phyloP scores from a whole-genome alignment of 2,888 invertebrate genomes.

The Drosophila kokeensis region DNA sequence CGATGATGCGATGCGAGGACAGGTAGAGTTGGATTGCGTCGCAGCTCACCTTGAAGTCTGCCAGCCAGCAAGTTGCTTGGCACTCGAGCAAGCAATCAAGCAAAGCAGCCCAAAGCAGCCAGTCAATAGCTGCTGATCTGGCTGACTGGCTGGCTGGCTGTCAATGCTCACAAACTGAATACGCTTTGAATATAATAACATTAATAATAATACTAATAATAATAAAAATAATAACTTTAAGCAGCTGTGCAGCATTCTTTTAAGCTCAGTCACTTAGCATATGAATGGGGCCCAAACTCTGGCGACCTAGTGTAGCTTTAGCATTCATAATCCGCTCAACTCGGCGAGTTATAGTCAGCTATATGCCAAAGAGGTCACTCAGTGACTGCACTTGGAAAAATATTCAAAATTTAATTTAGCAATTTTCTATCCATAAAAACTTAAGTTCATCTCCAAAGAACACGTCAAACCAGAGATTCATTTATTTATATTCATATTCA shows the following conservation, averaged over 20 bases:
- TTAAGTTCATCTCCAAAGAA: neutral
- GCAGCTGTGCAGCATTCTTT: slow-evolving; percentile 15
- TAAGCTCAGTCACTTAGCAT: slow-evolving; percentile 23
- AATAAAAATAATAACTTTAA: slow-evolving; percentile 1
- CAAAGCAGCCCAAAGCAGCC: slow-evolving; percentile 50
- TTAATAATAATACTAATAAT: neutral
- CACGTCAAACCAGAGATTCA: neutral
- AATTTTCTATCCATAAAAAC: neutral
- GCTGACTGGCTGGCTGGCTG: neutral
- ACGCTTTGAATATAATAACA: slow-evolving; percentile 16
- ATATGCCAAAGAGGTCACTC: slow-evolving; percentile 42
- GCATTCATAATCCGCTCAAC: slow-evolving; percentile 3
- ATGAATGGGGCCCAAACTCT: slow-evolving; percentile 1
- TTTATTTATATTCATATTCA: too few relatives aligned
- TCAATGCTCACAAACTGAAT: slow-evolving; percentile 19
- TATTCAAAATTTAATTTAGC: neutral
- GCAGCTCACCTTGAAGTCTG: slow-evolving; percentile 67
- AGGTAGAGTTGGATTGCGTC: slow-evolving; percentile 69
- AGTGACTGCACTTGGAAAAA: neutral
- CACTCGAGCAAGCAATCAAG: slow-evolving; percentile 47
- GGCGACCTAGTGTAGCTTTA: slow-evolving; percentile 15
- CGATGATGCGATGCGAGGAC: slow-evolving; percentile 41
- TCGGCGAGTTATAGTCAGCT: neutral
- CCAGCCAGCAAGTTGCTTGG: slow-evolving; percentile 33
- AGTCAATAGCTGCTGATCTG: slow-evolving; percentile 48